Base-by-base conservation (phyloP, 1,140 invertebrate species). In the Tetramorium simillimum region DNA sequence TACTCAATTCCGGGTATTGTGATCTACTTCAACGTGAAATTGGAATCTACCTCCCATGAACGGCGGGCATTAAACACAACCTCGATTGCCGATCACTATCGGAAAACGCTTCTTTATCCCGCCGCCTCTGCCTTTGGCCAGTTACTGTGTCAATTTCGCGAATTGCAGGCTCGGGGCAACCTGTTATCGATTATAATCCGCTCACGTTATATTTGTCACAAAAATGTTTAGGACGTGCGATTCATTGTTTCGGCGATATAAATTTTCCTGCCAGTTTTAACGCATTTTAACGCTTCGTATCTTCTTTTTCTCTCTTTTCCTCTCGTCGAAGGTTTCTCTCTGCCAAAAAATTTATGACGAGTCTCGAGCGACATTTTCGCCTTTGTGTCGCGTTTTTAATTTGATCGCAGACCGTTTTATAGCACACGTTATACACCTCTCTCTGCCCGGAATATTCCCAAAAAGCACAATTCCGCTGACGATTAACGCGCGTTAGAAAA, bases 51-150 rank as follows among this genome's bases (percentile, higher is more conserved):
- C 28, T 9, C 40, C 14, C 24, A 16, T 56, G 43, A 43, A 58
- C 73, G 37, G n/a, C 33, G 56, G 3, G 14, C 46, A 77, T 78
- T 77, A 65, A 85, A 77, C 82, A 60, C 65, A 65, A 40, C n/a
- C 58, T 63, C 56, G 72, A 85, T 63, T 65, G 21, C n/a, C 56
- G 53, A n/a, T 46, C 67, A 12, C 24, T 82, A 84, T 84, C 14
- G 69, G 69, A 84, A 75, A 84, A 84, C 80, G 28, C 69, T 84
- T 84, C 51, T 84, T 84, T 84, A 75, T 75, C 18, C 16, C 49
- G 37, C 3, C 28, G 56, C 28, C 53, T 75, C 69, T 60, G 24
- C 69, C 40, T 75, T 84, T 33, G 40, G 24, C 24, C 69, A n/a
- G 51, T 58, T 72, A 82, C 18, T 33, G 67, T 58, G 78, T 82